A percentile compares a stretch with the other conserved stretches of the same genome.
Evolutionary conservation across 1,140 invertebrate genomes (phyloP).

Genomic region (Aphelenchoides fujianensis): DNA sequence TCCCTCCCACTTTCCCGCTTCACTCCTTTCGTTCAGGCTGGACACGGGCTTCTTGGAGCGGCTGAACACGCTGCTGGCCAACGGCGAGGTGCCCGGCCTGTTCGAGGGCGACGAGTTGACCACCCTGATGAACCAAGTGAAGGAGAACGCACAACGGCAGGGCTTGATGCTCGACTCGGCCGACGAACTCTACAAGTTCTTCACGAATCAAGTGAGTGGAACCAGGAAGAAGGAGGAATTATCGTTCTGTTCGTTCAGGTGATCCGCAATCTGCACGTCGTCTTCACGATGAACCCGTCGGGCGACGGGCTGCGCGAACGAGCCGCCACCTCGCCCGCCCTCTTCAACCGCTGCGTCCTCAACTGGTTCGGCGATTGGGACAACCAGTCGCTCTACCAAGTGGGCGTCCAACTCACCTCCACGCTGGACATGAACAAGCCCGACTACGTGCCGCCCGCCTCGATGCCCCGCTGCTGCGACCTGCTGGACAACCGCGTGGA

Average conservation of each 20-base stretch:
- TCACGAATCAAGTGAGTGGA: slow-evolving; percentile 81
- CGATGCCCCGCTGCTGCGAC: slow-evolving; percentile 54
- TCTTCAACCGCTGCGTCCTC: slow-evolving; percentile 98
- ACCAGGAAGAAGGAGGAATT: slow-evolving; percentile 5
- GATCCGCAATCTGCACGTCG: slow-evolving; percentile 97
- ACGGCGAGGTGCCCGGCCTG: slow-evolving; percentile 90
- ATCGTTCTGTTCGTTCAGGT: slow-evolving; percentile 74
- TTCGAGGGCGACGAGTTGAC: slow-evolving; percentile 83
- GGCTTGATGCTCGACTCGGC: slow-evolving; percentile 96
- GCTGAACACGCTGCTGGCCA: slow-evolving; percentile 97
- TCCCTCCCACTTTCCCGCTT: not conserved
- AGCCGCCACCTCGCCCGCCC: slow-evolving; percentile 93
- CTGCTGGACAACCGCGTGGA: slow-evolving; percentile 76
- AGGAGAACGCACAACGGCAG: slow-evolving; percentile 94
- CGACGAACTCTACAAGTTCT: slow-evolving; percentile 98
- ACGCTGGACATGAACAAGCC: slow-evolving; percentile 68
- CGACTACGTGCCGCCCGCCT: slow-evolving; percentile 57
- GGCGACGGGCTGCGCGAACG: slow-evolving; percentile 95
- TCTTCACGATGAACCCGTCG: slow-evolving; percentile 99
- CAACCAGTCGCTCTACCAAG: slow-evolving; percentile 90
- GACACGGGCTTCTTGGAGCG: slow-evolving; percentile 97
- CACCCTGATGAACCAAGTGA: slow-evolving; percentile 98
- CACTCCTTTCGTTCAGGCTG: slow-evolving; percentile 63
- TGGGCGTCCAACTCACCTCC: slow-evolving; percentile 69
- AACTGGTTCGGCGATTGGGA: slow-evolving; percentile 99